These are phyloP conservation scores for Agrilus mali DNA, from an alignment of 2,888 invertebrate species.

Conservation along the genomic window DNA sequence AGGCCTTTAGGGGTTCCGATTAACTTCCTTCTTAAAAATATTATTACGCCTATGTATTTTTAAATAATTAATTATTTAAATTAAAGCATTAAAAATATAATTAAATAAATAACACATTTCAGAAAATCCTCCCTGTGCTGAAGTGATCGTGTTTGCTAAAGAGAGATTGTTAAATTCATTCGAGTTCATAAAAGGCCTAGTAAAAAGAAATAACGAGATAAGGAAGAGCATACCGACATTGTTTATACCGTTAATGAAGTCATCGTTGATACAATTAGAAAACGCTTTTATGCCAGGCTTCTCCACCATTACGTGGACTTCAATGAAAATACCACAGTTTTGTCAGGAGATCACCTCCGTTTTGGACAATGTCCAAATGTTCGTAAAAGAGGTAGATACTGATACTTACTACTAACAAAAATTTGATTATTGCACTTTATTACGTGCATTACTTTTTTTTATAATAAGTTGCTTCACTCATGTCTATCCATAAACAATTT, in stretches of 20 bases:
- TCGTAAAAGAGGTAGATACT: constrained; percentile 45
- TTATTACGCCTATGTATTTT: too few relatives aligned
- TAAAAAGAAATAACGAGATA: constrained; percentile 49
- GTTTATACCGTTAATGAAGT: constrained; percentile 57
- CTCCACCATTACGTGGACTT: constrained; percentile 71
- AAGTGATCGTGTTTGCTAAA: constrained; percentile 61
- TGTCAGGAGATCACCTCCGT: constrained; percentile 42
- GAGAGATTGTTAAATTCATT: constrained; percentile 51
- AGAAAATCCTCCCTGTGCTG: constrained; percentile 65
- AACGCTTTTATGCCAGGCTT: constrained; percentile 62
- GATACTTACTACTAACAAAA: too few relatives aligned
- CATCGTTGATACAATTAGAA: constrained; percentile 55
- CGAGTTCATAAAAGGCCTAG: constrained; percentile 47
- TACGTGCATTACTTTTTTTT: too few relatives aligned
- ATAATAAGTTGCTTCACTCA: too few relatives aligned
- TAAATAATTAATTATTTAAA: background rate
- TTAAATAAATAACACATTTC: constrained; percentile 4
- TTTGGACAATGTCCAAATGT: constrained; percentile 50
- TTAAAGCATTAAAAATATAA: background rate
- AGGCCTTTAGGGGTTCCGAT: too few relatives aligned
- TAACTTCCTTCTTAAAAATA: too few relatives aligned
- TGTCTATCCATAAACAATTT: too few relatives aligned
- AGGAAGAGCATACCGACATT: constrained; percentile 49
- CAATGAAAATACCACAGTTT: constrained; percentile 55
- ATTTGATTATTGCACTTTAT: too few relatives aligned